These are phyloP conservation scores for Phoxinus dragarum DNA, from an alignment of 2,797 vertebrate genomes.

Conservation along the genomic window DNA sequence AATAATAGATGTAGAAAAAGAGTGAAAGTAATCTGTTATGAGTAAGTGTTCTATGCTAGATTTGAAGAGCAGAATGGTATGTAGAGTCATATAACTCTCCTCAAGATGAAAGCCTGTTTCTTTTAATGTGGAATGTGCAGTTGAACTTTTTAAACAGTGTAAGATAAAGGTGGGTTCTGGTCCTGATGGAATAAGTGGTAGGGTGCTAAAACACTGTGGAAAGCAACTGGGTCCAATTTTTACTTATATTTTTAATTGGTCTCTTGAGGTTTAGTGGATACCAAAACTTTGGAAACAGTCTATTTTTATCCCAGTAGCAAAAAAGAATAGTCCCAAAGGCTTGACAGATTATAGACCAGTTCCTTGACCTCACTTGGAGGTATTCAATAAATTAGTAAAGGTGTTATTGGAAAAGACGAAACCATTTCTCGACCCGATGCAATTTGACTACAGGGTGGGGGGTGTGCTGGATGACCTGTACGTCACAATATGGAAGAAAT, in stretches of 20 bases:
- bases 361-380: background rate
- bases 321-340: no score
- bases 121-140: background rate
- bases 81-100: background rate
- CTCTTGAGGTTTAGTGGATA: background rate
- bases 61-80: background rate
- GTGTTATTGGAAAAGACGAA: background rate
- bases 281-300: background rate
- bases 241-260: background rate
- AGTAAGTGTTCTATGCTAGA: background rate
- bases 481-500: background rate
- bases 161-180: background rate
- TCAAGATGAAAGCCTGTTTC: background rate
- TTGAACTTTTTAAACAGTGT: background rate
- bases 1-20: background rate
- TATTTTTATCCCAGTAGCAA: no score
- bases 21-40: background rate
- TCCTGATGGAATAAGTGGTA: background rate
- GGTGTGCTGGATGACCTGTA: background rate
- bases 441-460: background rate
- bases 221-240: background rate
- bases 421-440: background rate
- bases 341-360: background rate
- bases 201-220: background rate
- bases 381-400: background rate